Conservation (phyloP, 2,888 invertebrate genomes). For the Meteorus cinctellus region DNA sequence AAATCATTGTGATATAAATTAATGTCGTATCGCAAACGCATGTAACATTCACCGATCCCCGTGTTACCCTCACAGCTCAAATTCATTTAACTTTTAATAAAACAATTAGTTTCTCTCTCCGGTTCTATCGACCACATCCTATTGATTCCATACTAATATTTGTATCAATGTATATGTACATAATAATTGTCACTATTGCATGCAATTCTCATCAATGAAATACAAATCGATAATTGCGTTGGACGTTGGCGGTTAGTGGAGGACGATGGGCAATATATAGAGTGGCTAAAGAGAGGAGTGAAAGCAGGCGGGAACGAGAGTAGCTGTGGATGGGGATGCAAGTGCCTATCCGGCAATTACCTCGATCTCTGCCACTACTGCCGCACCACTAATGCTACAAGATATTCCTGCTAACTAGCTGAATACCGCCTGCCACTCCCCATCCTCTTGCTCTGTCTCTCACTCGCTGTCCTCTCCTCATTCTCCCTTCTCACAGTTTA, state of each 20-base stretch:
- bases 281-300: slow-evolving; percentile 31
- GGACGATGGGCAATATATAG: slow-evolving; percentile 34
- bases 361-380: slow-evolving; percentile 30
- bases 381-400: slow-evolving; percentile 32
- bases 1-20: too few species aligned
- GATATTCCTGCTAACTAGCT: slow-evolving; percentile 34
- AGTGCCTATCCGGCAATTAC: slow-evolving; percentile 32
- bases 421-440: not conserved
- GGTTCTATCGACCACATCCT: too few species aligned
- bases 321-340: slow-evolving; percentile 19
- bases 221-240: slow-evolving; percentile 29
- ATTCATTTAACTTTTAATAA: too few species aligned
- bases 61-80: too few species aligned
- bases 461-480: not conserved
- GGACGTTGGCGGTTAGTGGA: slow-evolving; percentile 24
- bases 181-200: not conserved
- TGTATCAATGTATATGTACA: not conserved
- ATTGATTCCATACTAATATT: too few species aligned
- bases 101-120: too few species aligned
- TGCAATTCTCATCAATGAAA: slow-evolving; percentile 27
- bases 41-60: too few species aligned
- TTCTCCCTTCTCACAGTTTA: not conserved
- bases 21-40: too few species aligned
- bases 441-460: not conserved
- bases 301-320: slow-evolving; percentile 31